Conservation (phyloP, 2,113 vertebrate species). For the Myrmecobius fasciatus region DNA sequence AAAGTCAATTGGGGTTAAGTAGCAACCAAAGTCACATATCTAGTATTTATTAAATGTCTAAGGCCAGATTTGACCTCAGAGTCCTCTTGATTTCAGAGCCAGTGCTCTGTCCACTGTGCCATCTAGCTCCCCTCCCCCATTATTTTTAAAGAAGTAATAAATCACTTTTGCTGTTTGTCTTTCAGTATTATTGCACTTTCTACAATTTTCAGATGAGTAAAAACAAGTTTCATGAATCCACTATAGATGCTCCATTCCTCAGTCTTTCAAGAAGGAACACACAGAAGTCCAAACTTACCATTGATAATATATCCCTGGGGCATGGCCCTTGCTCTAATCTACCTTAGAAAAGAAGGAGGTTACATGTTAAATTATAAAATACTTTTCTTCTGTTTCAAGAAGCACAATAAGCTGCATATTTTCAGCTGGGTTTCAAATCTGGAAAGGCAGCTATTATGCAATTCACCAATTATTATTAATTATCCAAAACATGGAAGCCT, state of each 20-base stretch:
- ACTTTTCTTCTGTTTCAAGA: not conserved
- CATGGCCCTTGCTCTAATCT: not conserved
- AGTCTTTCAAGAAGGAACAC: not conserved
- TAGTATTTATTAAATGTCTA: too few species aligned
- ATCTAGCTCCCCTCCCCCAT: not conserved
- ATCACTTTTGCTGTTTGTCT: slow-evolving; percentile 9
- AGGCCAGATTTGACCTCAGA: too few species aligned
- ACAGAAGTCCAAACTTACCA: not conserved
- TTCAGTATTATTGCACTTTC: not conserved
- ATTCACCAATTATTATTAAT: not conserved
- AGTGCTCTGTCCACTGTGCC: too few species aligned
- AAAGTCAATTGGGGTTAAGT: too few species aligned
- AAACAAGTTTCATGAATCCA: slow-evolving; percentile 24
- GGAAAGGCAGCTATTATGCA: not conserved
- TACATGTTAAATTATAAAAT: not conserved
- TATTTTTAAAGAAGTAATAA: slow-evolving; percentile 51
- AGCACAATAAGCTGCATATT: not conserved
- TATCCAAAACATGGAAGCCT: slow-evolving; percentile 8
- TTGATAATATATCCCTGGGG: not conserved
- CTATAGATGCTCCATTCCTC: slow-evolving; percentile 10
- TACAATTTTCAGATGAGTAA: slow-evolving; percentile 42
- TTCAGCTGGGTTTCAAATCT: not conserved
- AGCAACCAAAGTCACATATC: too few species aligned
- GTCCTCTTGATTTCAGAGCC: too few species aligned
- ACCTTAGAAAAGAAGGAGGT: not conserved